A percentile compares a stretch with the other conserved stretches of the same genome.
Conservation (phyloP, 2,888 invertebrate genomes). For the Gastrophysa polygoni region DNA sequence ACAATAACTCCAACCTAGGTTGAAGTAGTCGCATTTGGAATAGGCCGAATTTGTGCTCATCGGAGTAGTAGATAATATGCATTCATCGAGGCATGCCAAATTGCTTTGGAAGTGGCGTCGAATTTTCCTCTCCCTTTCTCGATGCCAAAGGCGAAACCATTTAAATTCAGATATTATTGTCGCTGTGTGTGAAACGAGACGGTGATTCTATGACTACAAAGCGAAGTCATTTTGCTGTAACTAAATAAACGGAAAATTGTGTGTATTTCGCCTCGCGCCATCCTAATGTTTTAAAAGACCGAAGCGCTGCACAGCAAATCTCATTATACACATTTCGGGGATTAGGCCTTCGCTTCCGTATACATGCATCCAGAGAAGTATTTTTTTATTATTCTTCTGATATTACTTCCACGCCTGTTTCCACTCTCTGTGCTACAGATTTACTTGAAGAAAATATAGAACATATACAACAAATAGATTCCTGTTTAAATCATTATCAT, state of each 20-base stretch:
- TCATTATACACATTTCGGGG: slow-evolving; percentile 27
- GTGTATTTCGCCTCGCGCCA: slow-evolving; percentile 24
- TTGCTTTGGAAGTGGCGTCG: slow-evolving; percentile 22
- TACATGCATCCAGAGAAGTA: slow-evolving; percentile 1
- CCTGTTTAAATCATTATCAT: too few relatives aligned
- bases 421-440: too few relatives aligned
- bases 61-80: slow-evolving; percentile 17
- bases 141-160: slow-evolving; percentile 49
- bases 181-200: slow-evolving; percentile 55
- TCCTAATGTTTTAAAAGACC: slow-evolving; percentile 35
- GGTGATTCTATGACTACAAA: slow-evolving; percentile 54
- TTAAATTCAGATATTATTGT: slow-evolving; percentile 58
- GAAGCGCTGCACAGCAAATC: slow-evolving; percentile 27
- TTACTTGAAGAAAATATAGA: too few relatives aligned
- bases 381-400: slow-evolving; percentile 7
- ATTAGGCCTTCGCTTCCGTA: slow-evolving; percentile 1
- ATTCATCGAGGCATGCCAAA: slow-evolving; percentile 33
- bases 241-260: slow-evolving; percentile 53
- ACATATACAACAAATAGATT: too few relatives aligned
- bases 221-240: slow-evolving; percentile 52
- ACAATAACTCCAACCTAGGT: background rate
- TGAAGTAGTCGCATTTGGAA: background rate
- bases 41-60: slow-evolving; percentile 19
- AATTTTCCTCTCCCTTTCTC: slow-evolving; percentile 23
- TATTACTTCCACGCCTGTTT: background rate